Evolutionary conservation across 2,888 invertebrate genomes (phyloP), one percentile per base, ranked within the genome.

Genomic region (Ypsolopha sequella): DNA sequence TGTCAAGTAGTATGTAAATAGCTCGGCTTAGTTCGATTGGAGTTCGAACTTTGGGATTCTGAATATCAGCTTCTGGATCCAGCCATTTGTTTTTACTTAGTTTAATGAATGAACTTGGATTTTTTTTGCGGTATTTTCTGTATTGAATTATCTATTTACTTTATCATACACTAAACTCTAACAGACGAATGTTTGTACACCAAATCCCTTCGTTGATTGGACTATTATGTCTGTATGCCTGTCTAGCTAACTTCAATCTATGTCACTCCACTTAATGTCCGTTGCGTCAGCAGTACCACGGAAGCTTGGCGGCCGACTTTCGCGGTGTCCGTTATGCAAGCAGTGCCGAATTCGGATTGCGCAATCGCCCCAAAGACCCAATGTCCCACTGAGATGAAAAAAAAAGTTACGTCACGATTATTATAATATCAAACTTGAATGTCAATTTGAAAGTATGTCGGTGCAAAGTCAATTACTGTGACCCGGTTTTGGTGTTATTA

Each of bases 301-400:
- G 85, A 84, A 85, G 78, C 74, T 62, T 57, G 61, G 55, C 75
- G 84, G 66, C 81, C 80, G 74, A 81, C 85, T 85, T 85, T 85
- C 85, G 74, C 39, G 34, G 9, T 13, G 13, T 6, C 7, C 11
- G 36, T 50, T 43, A 62, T 64, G 60, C 80, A 81, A 75, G 72
- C 70, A 82, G 82, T 63, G 58, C 73, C 73, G 65, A 77, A 78
- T 70, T 70, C 64, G 56, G 55, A 59, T 85, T 85, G 68, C 73
- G 70, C 69, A 85, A 85, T 61, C 66, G 74, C 60, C 68, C 80
- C 69, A 70, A 58, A 80, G 81, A 84, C 85, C 85, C 66, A 80
- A 81, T 84, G 80, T 79, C 79, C 82, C 74, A 85, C 71, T 80
- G 71, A 72, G 58, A 58, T 50, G 50, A 35, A 50, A 50, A 41